A percentile compares a stretch with the other conserved stretches of the same genome.
These are phyloP conservation scores for Drosophila teissieri DNA, from an alignment of 1,140 invertebrate species.

Conservation along the genomic window DNA sequence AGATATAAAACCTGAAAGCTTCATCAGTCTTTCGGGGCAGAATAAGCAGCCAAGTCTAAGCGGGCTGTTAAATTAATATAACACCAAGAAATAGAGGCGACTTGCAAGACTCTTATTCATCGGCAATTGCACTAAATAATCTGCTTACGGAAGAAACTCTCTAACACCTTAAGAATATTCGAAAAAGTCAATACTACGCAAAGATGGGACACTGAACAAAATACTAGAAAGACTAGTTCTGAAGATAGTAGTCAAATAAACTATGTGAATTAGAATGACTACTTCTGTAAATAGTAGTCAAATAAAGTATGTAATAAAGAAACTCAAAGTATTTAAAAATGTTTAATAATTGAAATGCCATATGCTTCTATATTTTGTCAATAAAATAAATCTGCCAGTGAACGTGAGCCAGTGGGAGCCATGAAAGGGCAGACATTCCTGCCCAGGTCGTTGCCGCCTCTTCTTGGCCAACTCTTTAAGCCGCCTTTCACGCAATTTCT, in stretches of 20 bases:
- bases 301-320: too few relatives aligned
- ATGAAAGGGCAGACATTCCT: slow-evolving; percentile 38
- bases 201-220: background rate
- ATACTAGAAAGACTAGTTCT: background rate
- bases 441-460: slow-evolving; percentile 17
- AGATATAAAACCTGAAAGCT: slow-evolving; percentile 24
- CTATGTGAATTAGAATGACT: too few relatives aligned
- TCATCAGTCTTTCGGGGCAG: background rate
- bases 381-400: background rate
- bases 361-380: too few relatives aligned
- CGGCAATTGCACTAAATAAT: slow-evolving; percentile 32
- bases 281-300: too few relatives aligned
- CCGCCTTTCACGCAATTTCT: slow-evolving; percentile 75
- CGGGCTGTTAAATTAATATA: slow-evolving; percentile 28
- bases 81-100: slow-evolving; percentile 1
- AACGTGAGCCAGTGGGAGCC: slow-evolving; percentile 1
- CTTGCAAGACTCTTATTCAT: slow-evolving; percentile 12
- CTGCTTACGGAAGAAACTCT: background rate
- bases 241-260: too few relatives aligned
- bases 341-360: background rate
- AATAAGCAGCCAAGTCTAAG: background rate
- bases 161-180: slow-evolving; percentile 24
- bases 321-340: background rate
- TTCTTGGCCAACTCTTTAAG: slow-evolving; percentile 52
- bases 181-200: background rate